Percentiles rank a stretch among this genome's conserved stretches.
Conservation (phyloP, 2,797 vertebrate species). For the Pseudochirops cupreus region DNA sequence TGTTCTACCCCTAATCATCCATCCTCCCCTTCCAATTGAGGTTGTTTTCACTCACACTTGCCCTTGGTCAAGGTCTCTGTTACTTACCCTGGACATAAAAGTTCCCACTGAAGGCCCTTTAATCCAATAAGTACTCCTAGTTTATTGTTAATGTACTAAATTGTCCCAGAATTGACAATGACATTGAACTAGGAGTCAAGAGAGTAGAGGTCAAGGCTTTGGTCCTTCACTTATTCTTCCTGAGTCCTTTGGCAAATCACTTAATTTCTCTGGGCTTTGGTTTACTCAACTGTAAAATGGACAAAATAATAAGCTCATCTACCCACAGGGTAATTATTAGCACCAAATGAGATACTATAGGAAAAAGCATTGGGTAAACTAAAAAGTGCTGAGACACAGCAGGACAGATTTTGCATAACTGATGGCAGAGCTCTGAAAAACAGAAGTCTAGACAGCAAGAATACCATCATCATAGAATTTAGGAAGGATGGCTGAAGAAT, state of each 20-base stretch:
- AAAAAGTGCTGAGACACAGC: neutral
- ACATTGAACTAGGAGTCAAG: neutral
- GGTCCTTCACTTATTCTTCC: neutral
- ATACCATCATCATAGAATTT: slow-evolving; percentile 67
- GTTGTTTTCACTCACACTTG: neutral
- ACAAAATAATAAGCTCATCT: neutral
- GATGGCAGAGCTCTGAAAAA: slow-evolving; percentile 51
- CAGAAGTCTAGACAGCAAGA: slow-evolving; percentile 74
- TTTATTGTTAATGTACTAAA: neutral
- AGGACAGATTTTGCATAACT: neutral
- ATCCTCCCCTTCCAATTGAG: neutral
- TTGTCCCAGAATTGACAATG: neutral
- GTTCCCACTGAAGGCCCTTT: neutral
- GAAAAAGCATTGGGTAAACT: neutral
- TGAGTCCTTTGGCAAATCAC: neutral
- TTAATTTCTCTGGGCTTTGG: neutral
- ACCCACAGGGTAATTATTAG: neutral
- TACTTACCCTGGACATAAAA: neutral
- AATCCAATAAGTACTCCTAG: neutral
- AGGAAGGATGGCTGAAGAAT: slow-evolving; percentile 76
- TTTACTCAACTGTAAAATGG: neutral
- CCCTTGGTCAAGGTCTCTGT: neutral
- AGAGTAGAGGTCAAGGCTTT: neutral
- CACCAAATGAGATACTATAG: neutral
- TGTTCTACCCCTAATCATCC: neutral